Conservation (phyloP, 1,140 invertebrate genomes). For the Drosophila parvula region DNA sequence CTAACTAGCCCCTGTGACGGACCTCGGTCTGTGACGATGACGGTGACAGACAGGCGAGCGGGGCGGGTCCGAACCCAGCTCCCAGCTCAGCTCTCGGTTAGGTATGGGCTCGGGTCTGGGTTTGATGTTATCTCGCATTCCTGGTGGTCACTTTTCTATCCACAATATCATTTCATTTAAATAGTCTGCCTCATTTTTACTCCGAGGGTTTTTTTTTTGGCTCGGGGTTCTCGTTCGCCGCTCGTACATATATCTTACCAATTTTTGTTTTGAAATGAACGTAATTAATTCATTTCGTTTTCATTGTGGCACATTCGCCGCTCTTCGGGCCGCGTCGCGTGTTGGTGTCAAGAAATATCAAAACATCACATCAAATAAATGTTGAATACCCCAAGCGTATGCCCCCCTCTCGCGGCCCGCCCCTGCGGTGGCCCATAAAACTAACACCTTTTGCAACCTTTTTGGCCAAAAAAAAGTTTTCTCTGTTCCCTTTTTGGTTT, state of each 20-base stretch:
- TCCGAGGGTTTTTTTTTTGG: conserved; percentile 30
- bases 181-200: conserved; percentile 68
- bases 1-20: conserved; percentile 63
- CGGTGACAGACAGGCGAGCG: conserved; percentile 77
- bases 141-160: conserved; percentile 83
- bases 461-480: conserved; percentile 58
- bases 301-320: conserved; percentile 73
- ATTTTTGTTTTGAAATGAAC: conserved; percentile 76
- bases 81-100: conserved; percentile 45
- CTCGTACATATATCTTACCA: conserved; percentile 41
- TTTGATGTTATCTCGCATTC: conserved; percentile 81
- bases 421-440: conserved; percentile 25
- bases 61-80: conserved; percentile 28
- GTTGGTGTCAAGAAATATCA: conserved; percentile 84
- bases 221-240: conserved; percentile 28
- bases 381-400: conserved; percentile 69
- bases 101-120: conserved; percentile 36
- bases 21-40: conserved; percentile 44
- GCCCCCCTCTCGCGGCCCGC: conserved; percentile 1
- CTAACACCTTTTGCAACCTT: conserved; percentile 68
- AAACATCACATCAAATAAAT: conserved; percentile 84
- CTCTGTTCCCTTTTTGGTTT: conserved; percentile 16
- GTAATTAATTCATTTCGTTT: conserved; percentile 82
- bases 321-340: conserved; percentile 74
- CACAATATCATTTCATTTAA: conserved; percentile 83